Base-by-base conservation (phyloP, 2,888 invertebrate species). In the Agrotis puta region DNA sequence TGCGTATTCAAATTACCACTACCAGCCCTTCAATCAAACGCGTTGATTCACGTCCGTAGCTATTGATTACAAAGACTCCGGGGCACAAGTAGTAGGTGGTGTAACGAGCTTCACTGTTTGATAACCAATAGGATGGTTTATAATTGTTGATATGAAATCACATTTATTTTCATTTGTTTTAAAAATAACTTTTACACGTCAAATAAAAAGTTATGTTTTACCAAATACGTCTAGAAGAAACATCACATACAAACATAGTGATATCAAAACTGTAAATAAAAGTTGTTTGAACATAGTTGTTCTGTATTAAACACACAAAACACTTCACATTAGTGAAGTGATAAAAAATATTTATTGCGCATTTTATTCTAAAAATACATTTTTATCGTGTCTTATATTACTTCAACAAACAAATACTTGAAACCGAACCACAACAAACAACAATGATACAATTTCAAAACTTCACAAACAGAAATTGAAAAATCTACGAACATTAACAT, bases 1-100 rank as follows among this genome's bases (percentile, higher is more conserved):
- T 73, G 72, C 22, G 72, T 61, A 83, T 75, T 85, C 57, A 74
- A 75, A 74, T 74, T 58, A 59, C 65, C 70, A 62, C 51, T 54
- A 2, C 27, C 54, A 47, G 56, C 51, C 57, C 22, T 59, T 76
- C 63, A 77, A 79, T 77, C 68, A 77, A 57, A 64, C 63, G 64
- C 73, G 75, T 77, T 71, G 68, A 77, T 65, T 58, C 61, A 53
- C 57, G n/a, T 72, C 27, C 51, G 45, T 16, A 39, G 61, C 74
- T 61, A 75, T 74, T 79, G 64, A 77, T 79, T 72, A 72, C 48
- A 57, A 74, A 77, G 63, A 64, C 64, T 58, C 48, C n/a, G 20
- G 54, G 54, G 48, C 45, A 33, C 71, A 78, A 74, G 63, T 72
- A 47, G 79, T 84, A 62, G 61, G 56, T 51, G 16, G 22, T 48